phyloP scores from a whole-genome alignment of 1,140 invertebrate genomes.

The Armadillidium nasatum region DNA sequence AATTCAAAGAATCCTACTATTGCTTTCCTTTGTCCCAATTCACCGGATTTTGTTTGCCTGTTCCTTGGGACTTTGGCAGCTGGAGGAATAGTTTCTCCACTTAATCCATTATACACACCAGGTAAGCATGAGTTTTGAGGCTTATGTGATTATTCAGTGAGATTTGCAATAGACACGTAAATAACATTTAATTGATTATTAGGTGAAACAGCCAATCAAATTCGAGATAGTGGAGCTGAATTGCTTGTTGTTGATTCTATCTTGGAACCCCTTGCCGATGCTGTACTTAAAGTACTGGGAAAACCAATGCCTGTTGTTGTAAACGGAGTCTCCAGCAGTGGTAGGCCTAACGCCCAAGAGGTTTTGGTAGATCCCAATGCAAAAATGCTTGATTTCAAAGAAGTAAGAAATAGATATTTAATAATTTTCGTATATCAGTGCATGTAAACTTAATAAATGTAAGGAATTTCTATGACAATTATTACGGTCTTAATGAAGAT shows the following conservation, averaged over 20 bases:
- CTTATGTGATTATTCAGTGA: no score
- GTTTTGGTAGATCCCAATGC: slow-evolving; percentile 23
- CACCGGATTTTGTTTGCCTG: slow-evolving; percentile 32
- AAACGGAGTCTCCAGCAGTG: neutral
- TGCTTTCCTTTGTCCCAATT: slow-evolving; percentile 29
- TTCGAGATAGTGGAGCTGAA: slow-evolving; percentile 26
- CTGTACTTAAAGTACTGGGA: neutral
- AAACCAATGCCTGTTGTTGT: neutral
- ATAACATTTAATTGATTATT: no score
- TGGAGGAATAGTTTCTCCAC: slow-evolving; percentile 27
- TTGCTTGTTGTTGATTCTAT: slow-evolving; percentile 23
- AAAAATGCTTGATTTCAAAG: slow-evolving; percentile 19
- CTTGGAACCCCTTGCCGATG: slow-evolving; percentile 10
- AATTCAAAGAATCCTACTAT: slow-evolving; percentile 18
- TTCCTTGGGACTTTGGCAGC: slow-evolving; percentile 34
- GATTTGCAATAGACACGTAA: no score
- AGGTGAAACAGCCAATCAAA: slow-evolving; percentile 31
- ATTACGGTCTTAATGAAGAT: no score
- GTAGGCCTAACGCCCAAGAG: slow-evolving; percentile 1
- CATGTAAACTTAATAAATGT: no score
- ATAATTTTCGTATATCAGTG: neutral
- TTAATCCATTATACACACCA: slow-evolving; percentile 38
- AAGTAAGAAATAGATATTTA: neutral
- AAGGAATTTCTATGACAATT: no score
- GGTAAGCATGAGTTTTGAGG: slow-evolving; percentile 12